Percentiles rank a stretch among this genome's conserved stretches.
Evolutionary conservation across 2,888 invertebrate genomes (phyloP).

Genomic region (Siphonodentalium dalli): DNA sequence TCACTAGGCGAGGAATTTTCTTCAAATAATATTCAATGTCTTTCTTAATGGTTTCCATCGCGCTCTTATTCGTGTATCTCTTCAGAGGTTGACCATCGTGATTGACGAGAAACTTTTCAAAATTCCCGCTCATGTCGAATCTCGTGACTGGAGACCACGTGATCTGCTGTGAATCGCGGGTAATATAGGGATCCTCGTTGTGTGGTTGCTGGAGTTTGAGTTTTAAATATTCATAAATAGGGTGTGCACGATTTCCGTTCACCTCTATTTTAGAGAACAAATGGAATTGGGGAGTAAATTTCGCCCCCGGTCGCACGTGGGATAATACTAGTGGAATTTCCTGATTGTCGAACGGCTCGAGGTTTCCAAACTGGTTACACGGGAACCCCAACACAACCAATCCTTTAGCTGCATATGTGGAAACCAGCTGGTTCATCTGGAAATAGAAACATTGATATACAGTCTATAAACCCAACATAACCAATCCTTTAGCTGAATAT

Average conservation of each 20-base stretch:
- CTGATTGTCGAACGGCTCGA: constrained; percentile 27
- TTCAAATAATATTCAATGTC: constrained; percentile 27
- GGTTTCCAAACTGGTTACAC: constrained; percentile 31
- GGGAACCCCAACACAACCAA: constrained; percentile 29
- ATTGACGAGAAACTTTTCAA: constrained; percentile 33
- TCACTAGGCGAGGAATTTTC: constrained; percentile 25
- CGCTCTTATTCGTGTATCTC: constrained; percentile 22
- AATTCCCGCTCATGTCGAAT: constrained; percentile 33
- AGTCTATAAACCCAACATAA: too few relatives aligned
- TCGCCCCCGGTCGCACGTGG: constrained; percentile 29
- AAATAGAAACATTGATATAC: too few relatives aligned
- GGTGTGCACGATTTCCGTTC: constrained; percentile 25
- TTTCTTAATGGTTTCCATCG: constrained; percentile 19
- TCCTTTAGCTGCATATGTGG: constrained; percentile 15
- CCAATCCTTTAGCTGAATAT: too few relatives aligned
- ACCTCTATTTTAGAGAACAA: constrained; percentile 29
- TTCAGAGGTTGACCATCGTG: constrained; percentile 31
- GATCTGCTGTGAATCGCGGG: constrained; percentile 13
- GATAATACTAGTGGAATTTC: constrained; percentile 29
- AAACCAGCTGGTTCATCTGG: constrained; percentile 25
- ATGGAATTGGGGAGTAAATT: constrained; percentile 31
- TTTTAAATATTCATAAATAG: constrained; percentile 30
- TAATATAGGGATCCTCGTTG: constrained; percentile 27
- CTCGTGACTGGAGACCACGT: constrained; percentile 31
- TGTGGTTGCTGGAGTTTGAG: constrained; percentile 26